Evolutionary conservation across 1,140 invertebrate species (phyloP), one percentile per base, ranked within the genome.

Genomic region (Drosophila oshimai): DNA sequence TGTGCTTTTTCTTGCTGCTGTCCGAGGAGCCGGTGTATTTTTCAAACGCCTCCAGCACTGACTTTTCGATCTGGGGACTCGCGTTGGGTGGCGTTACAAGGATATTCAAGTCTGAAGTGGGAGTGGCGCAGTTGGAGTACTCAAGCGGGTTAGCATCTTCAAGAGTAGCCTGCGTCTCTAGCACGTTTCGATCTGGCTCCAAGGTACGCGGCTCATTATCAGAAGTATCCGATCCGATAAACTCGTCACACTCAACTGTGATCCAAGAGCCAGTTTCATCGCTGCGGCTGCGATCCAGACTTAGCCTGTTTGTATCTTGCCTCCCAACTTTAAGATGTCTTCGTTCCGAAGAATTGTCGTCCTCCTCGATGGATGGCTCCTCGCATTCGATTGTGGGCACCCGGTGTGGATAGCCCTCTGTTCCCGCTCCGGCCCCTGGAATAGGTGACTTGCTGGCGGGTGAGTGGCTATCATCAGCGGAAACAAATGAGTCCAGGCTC

Each of bases 191-290:
- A 78, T 91, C 74, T 20, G 90, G 73, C 46, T 89, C 77, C n/a
- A 87, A 29, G 12, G 78, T 88, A 4, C 83, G 71, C 4, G 83
- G 86, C 10, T 91, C 91, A 61, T 90, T 91, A 20, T 93, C 91
- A 31, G 92, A 92, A 3, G 91, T 92, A 44, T 92, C 92, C 0
- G 90, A 92, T n/a, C 92, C 92, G 36, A 93, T 92, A 64, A 92
- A 92, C 71, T 94, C 93, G 70, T 94, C 93, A 79, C 93, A 94
- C 50, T 94, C 93, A 2, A 93, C 92, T 2, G 93, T 94, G 39
- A 93, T 92, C 92, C 93, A 94, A 2, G 93, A 90, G 6, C 89
- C 92, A 0, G 93, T 94, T 80, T 94, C 94, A 89, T 94, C 93
- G 67, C 93, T 94, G 62, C 91, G 90, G 49, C 92, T 93, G 5